Evolutionary conservation across 2,113 vertebrate species (phyloP).

Genomic region (Trinectes maculatus): DNA sequence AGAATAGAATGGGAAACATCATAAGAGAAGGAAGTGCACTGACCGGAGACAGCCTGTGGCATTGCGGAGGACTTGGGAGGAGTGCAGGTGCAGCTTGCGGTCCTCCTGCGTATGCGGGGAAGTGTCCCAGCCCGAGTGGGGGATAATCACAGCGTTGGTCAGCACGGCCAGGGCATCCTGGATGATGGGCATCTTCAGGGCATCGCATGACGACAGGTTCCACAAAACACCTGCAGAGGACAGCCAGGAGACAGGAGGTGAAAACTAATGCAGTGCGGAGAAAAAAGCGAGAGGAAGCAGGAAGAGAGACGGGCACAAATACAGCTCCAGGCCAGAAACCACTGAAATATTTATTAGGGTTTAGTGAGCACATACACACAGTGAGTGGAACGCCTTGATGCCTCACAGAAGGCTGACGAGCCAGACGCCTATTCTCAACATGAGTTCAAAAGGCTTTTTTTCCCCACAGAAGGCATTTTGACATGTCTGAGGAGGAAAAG

Average conservation of each 20-base stretch:
- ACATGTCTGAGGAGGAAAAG: not conserved
- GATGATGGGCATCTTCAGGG: constrained; percentile 99
- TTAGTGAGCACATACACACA: constrained; percentile 18
- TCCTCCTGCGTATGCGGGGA: constrained; percentile 93
- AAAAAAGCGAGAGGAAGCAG: not conserved
- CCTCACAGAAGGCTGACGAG: constrained; percentile 4
- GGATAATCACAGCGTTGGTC: constrained; percentile 98
- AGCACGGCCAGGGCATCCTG: constrained; percentile 96
- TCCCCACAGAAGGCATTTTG: not conserved
- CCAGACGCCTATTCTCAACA: not conserved
- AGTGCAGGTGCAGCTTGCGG: constrained; percentile 95
- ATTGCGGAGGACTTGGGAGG: constrained; percentile 98
- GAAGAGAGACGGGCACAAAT: constrained; percentile 14
- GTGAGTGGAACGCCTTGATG: not conserved
- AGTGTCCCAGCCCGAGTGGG: constrained; percentile 97
- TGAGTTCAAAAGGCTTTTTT: not conserved
- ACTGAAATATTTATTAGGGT: constrained; percentile 39
- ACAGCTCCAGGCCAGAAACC: not conserved
- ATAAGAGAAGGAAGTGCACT: constrained; percentile 54
- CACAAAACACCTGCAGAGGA: constrained; percentile 91
- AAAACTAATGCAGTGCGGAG: not conserved
- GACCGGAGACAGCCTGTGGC: constrained; percentile 98
- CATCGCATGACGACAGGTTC: constrained; percentile 98
- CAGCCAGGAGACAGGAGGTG: not conserved
- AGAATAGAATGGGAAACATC: not conserved